These are phyloP conservation scores for Leptopterna dolabrata DNA, from an alignment of 2,888 invertebrate species.

Conservation along the genomic window DNA sequence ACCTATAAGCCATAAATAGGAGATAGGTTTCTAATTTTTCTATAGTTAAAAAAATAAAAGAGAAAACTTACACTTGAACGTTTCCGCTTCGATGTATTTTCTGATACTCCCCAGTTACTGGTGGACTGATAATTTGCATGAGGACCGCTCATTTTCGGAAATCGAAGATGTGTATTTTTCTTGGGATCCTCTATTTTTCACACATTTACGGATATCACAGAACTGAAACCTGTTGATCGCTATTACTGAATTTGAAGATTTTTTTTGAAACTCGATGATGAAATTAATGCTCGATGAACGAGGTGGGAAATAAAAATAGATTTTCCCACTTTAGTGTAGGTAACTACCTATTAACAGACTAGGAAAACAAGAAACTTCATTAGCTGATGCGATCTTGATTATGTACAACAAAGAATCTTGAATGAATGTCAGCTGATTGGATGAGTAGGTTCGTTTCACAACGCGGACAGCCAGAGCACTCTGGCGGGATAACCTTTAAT, in stretches of 20 bases:
- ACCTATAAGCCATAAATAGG: too few relatives aligned
- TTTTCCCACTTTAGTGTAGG: too few relatives aligned
- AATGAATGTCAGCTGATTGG: too few relatives aligned
- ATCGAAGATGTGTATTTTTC: too few relatives aligned
- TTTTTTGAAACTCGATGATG: background rate
- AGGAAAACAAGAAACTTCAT: too few relatives aligned
- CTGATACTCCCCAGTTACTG: background rate
- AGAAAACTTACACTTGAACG: conserved; percentile 6
- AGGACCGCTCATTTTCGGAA: background rate
- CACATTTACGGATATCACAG: background rate
- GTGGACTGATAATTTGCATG: background rate
- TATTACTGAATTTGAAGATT: background rate
- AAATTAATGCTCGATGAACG: background rate
- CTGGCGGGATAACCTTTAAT: background rate
- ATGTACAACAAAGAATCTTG: too few relatives aligned
- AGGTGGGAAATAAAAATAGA: too few relatives aligned
- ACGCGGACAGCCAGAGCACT: background rate
- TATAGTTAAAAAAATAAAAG: too few relatives aligned
- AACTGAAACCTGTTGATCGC: background rate
- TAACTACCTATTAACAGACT: background rate
- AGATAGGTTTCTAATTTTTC: too few relatives aligned
- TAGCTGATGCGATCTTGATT: too few relatives aligned
- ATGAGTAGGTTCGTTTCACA: background rate
- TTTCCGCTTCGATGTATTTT: background rate
- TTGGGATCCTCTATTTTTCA: too few relatives aligned